Evolutionary conservation across 2,888 invertebrate genomes (phyloP), one percentile per base, ranked within the genome.

Genomic region (Poecilobothrus nobilitatus): DNA sequence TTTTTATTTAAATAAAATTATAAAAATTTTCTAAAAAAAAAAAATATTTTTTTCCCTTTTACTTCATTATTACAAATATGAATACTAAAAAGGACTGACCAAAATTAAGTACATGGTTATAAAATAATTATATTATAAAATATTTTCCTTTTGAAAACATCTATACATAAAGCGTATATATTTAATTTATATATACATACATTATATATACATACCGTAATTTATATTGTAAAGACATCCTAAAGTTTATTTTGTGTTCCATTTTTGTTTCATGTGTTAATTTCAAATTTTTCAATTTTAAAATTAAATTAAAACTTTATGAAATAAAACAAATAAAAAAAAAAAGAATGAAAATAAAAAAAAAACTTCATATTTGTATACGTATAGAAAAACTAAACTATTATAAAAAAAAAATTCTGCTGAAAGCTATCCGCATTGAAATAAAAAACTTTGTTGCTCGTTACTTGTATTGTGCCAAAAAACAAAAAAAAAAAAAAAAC

Each of bases 261-360:
- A 53, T 53, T 53, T 53, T 53, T 53, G 9, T 53, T 53, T 53
- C 15, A 15, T 53, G 53, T 53, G 53, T 53, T 53, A 53, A 53
- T 53, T 53, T 53, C 15, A 15, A 53, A 53, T 53, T 53, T 53
- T 53, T 53, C 53, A 53, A 53, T 53, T 53, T 53, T 27, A 15
- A 53, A 53, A 53, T 53, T 53, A 53, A 53, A 53, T 53, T 53
- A 53, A 53, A 53, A 53, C 53, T 53, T 53, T 53, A n/a, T 53
- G 53, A 53, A 53, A 37, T 12, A 37, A 37, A 12, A n/a, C n/a
- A n/a, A n/a, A n/a, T n/a, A n/a, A n/a, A n/a, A n/a, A n/a, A n/a
- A n/a, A n/a, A n/a, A n/a, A n/a, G n/a, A n/a, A n/a, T n/a, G n/a
- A n/a, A n/a, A n/a, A n/a, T n/a, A n/a, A n/a, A 37, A 37, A 37